Evolutionary conservation across 2,797 vertebrate genomes (phyloP).

Genomic region (Petrocephalus schoutedeni): DNA sequence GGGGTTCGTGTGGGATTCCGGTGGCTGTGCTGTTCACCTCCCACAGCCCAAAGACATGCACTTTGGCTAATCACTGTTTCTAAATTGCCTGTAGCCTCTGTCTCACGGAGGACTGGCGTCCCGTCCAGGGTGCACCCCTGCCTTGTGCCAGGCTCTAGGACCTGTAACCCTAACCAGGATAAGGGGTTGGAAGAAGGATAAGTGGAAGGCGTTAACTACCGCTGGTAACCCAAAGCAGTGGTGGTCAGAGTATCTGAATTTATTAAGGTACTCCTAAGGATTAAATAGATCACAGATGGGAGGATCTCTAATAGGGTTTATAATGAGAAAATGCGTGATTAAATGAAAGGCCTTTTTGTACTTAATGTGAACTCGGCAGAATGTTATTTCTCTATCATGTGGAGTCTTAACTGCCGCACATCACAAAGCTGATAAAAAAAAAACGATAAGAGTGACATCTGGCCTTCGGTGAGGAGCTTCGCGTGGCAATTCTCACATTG

Average conservation of each 20-base stretch:
- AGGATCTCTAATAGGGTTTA: neutral
- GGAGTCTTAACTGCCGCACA: neutral
- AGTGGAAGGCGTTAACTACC: neutral
- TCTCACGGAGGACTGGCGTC: neutral
- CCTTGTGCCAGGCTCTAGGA: neutral
- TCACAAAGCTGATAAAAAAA: neutral
- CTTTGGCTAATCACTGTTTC: neutral
- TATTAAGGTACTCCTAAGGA: neutral
- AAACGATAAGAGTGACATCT: neutral
- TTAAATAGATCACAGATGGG: neutral
- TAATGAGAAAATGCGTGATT: neutral
- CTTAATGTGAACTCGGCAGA: neutral
- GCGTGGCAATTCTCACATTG: conserved; percentile 58
- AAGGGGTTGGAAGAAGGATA: neutral
- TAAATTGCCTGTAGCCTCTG: neutral
- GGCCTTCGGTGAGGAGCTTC: neutral
- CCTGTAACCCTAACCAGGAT: neutral
- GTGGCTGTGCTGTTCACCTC: neutral
- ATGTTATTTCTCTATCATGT: neutral
- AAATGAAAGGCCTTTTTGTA: neutral
- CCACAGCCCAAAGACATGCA: neutral
- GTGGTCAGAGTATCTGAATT: neutral
- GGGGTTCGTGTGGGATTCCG: neutral
- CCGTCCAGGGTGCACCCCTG: neutral
- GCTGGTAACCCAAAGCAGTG: neutral